These are phyloP conservation scores for Bicyclus anynana DNA, from an alignment of 1,140 invertebrate genomes.

Conservation along the genomic window DNA sequence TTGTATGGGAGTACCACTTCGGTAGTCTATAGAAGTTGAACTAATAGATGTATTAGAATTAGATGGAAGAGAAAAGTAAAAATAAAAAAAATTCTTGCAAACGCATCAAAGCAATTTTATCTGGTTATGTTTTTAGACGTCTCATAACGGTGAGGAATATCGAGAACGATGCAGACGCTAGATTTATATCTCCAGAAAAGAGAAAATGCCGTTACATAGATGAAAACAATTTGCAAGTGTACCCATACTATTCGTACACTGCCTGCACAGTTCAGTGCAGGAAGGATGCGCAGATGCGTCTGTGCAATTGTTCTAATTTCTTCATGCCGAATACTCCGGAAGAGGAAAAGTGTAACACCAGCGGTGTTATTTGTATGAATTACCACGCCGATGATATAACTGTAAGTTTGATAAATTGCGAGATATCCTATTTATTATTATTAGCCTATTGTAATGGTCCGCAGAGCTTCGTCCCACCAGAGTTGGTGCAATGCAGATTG, in stretches of 20 bases:
- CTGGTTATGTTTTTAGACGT: conserved; percentile 55
- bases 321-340: conserved; percentile 79
- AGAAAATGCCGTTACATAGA: conserved; percentile 81
- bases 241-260: conserved; percentile 81
- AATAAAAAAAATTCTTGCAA: neutral
- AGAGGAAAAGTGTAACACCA: conserved; percentile 54
- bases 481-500: no score
- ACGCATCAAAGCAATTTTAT: conserved; percentile 1
- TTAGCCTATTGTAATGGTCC: no score
- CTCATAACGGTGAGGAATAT: conserved; percentile 78
- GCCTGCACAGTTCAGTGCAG: conserved; percentile 84
- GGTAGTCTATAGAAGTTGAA: no score
- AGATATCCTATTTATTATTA: no score
- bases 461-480: no score
- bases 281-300: conserved; percentile 78
- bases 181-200: conserved; percentile 76
- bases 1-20: no score
- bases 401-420: conserved; percentile 63
- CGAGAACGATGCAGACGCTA: conserved; percentile 78
- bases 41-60: no score
- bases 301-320: conserved; percentile 83
- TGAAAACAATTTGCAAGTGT: conserved; percentile 80
- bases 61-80: no score
- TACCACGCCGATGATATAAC: conserved; percentile 78
- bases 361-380: conserved; percentile 80